These are phyloP conservation scores for Magallana gigas DNA, from an alignment of 1,140 invertebrate species.

Conservation along the genomic window DNA sequence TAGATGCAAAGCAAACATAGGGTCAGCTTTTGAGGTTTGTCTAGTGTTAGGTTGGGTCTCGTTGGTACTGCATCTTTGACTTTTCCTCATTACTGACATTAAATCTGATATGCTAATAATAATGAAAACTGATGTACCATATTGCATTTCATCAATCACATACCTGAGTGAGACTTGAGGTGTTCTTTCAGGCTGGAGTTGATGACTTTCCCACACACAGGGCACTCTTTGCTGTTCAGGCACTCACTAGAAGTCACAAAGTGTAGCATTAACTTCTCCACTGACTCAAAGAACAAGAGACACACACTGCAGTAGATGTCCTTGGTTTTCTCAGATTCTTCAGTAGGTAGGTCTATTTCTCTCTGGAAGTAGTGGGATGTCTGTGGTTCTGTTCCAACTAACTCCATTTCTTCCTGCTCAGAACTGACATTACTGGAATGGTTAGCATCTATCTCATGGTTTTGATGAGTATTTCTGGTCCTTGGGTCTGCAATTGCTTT, in stretches of 20 bases:
- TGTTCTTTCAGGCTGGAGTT: conserved; percentile 30
- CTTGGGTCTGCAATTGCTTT: not conserved
- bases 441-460: not conserved
- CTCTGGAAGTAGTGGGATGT: conserved; percentile 5
- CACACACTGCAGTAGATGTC: not conserved
- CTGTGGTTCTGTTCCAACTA: not conserved
- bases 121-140: no score
- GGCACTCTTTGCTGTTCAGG: not conserved
- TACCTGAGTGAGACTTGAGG: conserved; percentile 26
- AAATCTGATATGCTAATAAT: no score
- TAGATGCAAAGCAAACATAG: no score
- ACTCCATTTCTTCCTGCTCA: not conserved
- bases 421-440: not conserved
- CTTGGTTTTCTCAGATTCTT: not conserved
- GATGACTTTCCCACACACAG: not conserved
- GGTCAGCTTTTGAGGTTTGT: no score
- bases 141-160: not conserved
- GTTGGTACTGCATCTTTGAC: no score
- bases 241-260: not conserved
- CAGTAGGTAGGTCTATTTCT: not conserved
- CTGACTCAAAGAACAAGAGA: not conserved
- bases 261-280: not conserved
- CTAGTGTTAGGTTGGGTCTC: no score
- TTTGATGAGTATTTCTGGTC: not conserved
- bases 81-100: no score